Evolutionary conservation across 2,888 invertebrate species (phyloP), one percentile per base, ranked within the genome.

Genomic region (Tridacna gigas): DNA sequence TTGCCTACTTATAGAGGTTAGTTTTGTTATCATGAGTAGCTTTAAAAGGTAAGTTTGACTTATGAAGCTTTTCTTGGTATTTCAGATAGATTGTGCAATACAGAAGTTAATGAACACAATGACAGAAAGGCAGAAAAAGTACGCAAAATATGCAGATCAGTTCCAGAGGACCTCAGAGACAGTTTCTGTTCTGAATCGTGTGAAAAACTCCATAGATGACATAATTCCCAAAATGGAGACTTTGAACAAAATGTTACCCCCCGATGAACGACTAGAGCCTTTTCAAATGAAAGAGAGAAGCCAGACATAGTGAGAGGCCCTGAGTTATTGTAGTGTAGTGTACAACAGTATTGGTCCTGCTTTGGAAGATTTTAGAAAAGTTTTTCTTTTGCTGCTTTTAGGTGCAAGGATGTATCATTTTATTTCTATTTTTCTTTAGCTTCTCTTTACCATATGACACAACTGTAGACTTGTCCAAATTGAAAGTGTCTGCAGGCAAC

Each of bases 211-310:
- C 79, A 95, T 99, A 25, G 97, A 97, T 94, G 97, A 98, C 95
- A 97, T 97, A 0, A 95, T 98, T 0, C 98, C 97, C 93, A 97
- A 97, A 74, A 96, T 98, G 93, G 98, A 98, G 93, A 96, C 97
- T 22, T 95, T 99, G 67, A 99, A 99, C 93, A 96, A 97, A 91
- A 95, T 97, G 87, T 95, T 99, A 51, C 98, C 98, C 45, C 96
- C 97, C 73, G 97, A 97, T 25, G 97, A 98, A 90, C 96, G 97
- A 20, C 95, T 99, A 63, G 97, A 98, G 93, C 97, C 98, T 0
- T 98, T 98, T 74, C 80, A 84, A 63, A 67, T 86, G 20, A 88
- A 88, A 61, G 88, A 86, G 20, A 28, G 45, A 67, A 37, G 37
- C 37, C 7, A 37, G 7, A 37, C n/a, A 37, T 7, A 37, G 37